A percentile compares a stretch with the other conserved stretches of the same genome.
phyloP scores from a whole-genome alignment of 1,140 invertebrate genomes.

The Hycleus cichorii region DNA sequence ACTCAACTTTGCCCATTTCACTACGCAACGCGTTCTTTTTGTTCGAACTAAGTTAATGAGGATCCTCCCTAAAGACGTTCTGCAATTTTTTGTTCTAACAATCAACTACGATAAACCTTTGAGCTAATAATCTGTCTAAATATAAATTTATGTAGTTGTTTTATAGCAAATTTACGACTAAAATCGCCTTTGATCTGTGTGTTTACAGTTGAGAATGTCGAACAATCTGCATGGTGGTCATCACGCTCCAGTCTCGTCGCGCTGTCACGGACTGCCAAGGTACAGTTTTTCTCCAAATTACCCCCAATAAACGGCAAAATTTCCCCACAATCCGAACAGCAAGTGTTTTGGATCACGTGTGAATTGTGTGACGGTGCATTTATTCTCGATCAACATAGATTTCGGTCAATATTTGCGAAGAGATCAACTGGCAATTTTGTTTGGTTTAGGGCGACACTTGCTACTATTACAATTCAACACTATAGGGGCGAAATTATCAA shows the following conservation, averaged over 20 bases:
- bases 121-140: not conserved
- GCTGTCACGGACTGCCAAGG: constrained; percentile 39
- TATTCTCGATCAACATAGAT: not conserved
- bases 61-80: no score
- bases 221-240: constrained; percentile 32
- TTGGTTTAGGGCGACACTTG: not conserved
- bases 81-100: no score
- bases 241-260: constrained; percentile 32
- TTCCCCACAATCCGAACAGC: no score
- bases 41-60: no score
- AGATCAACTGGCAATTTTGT: constrained; percentile 8
- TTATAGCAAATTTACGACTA: no score
- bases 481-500: no score
- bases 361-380: not conserved
- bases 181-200: not conserved
- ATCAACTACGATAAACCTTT: no score
- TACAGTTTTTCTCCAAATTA: constrained; percentile 1
- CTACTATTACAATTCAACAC: no score
- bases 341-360: no score
- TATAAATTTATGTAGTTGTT: not conserved
- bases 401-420: constrained; percentile 8
- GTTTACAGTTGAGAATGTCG: constrained; percentile 37
- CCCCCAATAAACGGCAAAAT: no score
- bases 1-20: no score
- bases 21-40: no score